phyloP scores from a whole-genome alignment of 2,888 invertebrate species.

The Dryococelus australis region DNA sequence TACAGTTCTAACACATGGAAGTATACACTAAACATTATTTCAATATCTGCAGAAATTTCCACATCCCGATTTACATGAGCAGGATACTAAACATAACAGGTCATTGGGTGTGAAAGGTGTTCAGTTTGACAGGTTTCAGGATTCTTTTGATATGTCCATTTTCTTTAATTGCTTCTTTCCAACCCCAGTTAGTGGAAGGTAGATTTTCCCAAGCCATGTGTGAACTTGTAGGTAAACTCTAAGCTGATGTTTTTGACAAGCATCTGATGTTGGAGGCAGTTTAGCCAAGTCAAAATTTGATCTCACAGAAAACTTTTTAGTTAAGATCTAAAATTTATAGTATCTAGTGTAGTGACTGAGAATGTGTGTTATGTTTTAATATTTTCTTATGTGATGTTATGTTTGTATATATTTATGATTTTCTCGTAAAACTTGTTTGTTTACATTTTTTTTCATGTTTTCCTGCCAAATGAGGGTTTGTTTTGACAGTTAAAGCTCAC shows the following conservation, averaged over 20 bases:
- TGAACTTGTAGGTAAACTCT: constrained; percentile 12
- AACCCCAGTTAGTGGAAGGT: neutral
- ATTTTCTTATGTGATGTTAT: no score
- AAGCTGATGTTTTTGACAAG: neutral
- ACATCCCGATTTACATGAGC: no score
- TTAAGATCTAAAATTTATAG: neutral
- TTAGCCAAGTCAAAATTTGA: constrained; percentile 19
- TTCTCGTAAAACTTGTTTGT: no score
- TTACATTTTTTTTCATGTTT: no score
- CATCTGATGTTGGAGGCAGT: neutral
- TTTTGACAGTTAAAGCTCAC: no score
- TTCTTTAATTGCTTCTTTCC: neutral
- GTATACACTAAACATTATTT: neutral
- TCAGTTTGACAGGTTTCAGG: neutral
- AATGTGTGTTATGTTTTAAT: no score
- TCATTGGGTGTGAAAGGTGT: neutral
- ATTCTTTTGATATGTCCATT: neutral
- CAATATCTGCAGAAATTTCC: neutral
- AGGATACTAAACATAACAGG: neutral
- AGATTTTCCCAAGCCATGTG: neutral
- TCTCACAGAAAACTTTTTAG: neutral
- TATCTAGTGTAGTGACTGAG: neutral
- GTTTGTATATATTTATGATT: no score
- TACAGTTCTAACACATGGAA: neutral
- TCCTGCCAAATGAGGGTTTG: no score